These are phyloP conservation scores for Melangyna quadrimaculata DNA, from an alignment of 2,888 invertebrate genomes.

Conservation along the genomic window DNA sequence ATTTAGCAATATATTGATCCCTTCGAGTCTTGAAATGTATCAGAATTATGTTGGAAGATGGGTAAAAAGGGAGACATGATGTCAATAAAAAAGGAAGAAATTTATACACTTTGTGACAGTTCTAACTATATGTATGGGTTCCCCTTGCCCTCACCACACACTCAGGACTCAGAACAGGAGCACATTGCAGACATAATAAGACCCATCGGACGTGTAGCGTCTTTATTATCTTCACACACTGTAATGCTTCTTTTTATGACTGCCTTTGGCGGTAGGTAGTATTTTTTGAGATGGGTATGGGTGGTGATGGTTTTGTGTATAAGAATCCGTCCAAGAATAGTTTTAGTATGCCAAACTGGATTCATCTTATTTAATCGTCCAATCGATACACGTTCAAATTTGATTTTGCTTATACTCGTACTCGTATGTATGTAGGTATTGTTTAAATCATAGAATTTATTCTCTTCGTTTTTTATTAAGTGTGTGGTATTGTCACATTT, in stretches of 20 bases:
- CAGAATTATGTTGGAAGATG: slow-evolving; percentile 49
- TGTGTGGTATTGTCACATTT: slow-evolving; percentile 73
- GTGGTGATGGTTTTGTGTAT: slow-evolving; percentile 50
- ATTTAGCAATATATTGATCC: slow-evolving; percentile 55
- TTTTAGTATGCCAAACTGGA: slow-evolving; percentile 72
- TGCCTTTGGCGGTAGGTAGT: slow-evolving; percentile 55
- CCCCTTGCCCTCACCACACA: slow-evolving; percentile 31
- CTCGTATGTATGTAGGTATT: too few species aligned
- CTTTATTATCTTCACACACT: slow-evolving; percentile 76
- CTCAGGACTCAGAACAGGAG: slow-evolving; percentile 34
- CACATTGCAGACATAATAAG: slow-evolving; percentile 74
- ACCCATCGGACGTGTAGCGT: slow-evolving; percentile 75
- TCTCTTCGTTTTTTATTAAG: slow-evolving; percentile 64
- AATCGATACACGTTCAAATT: slow-evolving; percentile 72
- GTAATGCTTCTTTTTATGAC: slow-evolving; percentile 70
- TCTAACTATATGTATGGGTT: slow-evolving; percentile 56
- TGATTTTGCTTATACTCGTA: slow-evolving; percentile 74
- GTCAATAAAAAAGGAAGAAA: slow-evolving; percentile 75
- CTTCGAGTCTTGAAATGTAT: slow-evolving; percentile 60
- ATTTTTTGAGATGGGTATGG: slow-evolving; percentile 51
- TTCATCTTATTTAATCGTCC: slow-evolving; percentile 78
- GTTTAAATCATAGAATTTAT: slow-evolving; percentile 70
- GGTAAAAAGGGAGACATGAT: slow-evolving; percentile 67
- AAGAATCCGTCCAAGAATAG: slow-evolving; percentile 48
- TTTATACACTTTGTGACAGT: slow-evolving; percentile 75